These are phyloP conservation scores for Sterna hirundo DNA, from an alignment of 2,113 vertebrate species.

Conservation along the genomic window DNA sequence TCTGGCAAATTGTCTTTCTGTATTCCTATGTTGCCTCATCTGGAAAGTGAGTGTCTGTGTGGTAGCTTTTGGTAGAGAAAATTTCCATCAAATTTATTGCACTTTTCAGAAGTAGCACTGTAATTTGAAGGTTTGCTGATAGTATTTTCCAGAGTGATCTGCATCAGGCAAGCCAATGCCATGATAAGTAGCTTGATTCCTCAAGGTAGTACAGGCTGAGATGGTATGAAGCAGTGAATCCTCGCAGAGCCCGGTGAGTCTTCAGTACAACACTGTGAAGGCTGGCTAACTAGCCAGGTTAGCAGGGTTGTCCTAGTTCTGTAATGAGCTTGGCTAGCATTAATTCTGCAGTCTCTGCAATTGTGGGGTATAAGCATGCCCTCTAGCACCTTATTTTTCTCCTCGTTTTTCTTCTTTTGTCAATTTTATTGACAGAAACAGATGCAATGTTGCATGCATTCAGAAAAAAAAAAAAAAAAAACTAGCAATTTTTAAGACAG, in stretches of 20 bases:
- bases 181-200: neutral
- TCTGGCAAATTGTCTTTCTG: neutral
- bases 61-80: neutral
- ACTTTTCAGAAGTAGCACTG: neutral
- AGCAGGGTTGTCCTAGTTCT: neutral
- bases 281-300: neutral
- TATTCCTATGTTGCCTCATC: neutral
- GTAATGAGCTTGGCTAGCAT: neutral
- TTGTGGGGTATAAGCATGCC: neutral
- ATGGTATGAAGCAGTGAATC: neutral
- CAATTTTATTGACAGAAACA: neutral
- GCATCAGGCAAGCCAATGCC: neutral
- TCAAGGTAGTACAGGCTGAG: neutral
- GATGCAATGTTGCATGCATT: neutral
- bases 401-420: neutral
- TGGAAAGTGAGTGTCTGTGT: neutral
- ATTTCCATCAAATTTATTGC: neutral
- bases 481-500: neutral
- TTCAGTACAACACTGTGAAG: neutral
- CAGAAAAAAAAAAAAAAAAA: neutral
- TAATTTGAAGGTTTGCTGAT: neutral
- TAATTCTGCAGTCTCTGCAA: neutral
- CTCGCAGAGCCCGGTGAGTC: neutral
- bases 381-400: neutral
- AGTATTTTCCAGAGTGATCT: neutral